Percentiles rank a stretch among this genome's conserved stretches.
Conservation (phyloP, 2,888 invertebrate species). For the Leptinotarsa haldemani region DNA sequence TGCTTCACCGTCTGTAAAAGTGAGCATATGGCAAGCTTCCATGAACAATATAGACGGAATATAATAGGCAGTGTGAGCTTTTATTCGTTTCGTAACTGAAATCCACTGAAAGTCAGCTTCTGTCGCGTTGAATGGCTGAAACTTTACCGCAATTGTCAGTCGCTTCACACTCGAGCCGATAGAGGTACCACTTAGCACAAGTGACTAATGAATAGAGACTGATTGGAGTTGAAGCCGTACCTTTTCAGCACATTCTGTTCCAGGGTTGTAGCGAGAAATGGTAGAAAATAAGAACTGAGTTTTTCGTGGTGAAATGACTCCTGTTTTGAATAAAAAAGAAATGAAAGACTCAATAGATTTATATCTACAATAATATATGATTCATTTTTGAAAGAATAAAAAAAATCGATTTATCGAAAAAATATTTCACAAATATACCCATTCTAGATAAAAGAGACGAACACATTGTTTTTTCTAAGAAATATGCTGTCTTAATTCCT, state of each 20-base stretch:
- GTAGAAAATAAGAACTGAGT: neutral
- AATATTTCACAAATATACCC: too few relatives aligned
- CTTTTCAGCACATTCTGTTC: conserved; percentile 27
- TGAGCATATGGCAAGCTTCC: neutral
- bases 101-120: conserved; percentile 38
- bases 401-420: too few relatives aligned
- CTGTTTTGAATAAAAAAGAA: neutral
- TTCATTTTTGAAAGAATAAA: too few relatives aligned
- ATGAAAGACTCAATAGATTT: neutral
- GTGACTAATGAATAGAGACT: conserved; percentile 61
- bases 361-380: too few relatives aligned
- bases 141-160: conserved; percentile 56
- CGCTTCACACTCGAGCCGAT: conserved; percentile 57
- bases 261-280: conserved; percentile 28
- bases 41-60: conserved; percentile 33
- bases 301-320: neutral
- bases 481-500: too few relatives aligned
- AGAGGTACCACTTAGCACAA: conserved; percentile 58
- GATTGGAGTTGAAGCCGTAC: conserved; percentile 53
- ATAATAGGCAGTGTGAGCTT: conserved; percentile 42
- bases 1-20: neutral
- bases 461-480: too few relatives aligned
- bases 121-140: conserved; percentile 43
- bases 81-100: conserved; percentile 40
- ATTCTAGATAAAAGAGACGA: too few relatives aligned